Evolutionary conservation across 1,140 invertebrate genomes (phyloP), one percentile per base, ranked within the genome.

Genomic region (Drosophila elegans): DNA sequence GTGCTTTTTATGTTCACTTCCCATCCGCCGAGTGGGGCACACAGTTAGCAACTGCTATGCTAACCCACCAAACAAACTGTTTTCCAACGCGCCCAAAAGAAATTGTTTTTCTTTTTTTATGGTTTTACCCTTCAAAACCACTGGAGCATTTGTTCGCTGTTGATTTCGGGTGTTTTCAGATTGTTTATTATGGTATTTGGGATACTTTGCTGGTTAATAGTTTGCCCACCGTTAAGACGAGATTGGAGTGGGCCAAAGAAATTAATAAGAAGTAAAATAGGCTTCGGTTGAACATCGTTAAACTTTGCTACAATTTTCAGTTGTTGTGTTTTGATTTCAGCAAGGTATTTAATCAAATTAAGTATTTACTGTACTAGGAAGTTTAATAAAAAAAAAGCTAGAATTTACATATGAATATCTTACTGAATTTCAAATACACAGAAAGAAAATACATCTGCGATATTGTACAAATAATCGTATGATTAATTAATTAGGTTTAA

Each of bases 111-210:
- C 52, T 55, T 63, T 32, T 54, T 80, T 74, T 74, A 55, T 64
- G 55, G 64, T 21, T 55, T 80, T 73, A 73, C 64, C 78, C 74
- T 80, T 62, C 60, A 80, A 80, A 80, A 45, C 77, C 78, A 81
- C 66, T 81, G 66, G 51, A 80, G 78, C 78, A 80, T 79, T 68
- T 48, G 41, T 54, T 42, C 1, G 21, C 25, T 36, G 39, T n/a
- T 75, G 42, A 42, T 71, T 72, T 44, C 32, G 45, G 49, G 29
- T 60, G 16, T 44, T 78, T 54, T 59, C 4, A 16, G 21, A 10
- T 57, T 54, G 52, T 46, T 73, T 51, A 39, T 36, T 51, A 29
- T 51, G 16, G 25, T 32, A 67, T 71, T 48, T 49, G 11, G 38
- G 11, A 39, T 67, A 46, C 10, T 39, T 48, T 4, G 32, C 36